Evolutionary conservation across 2,888 invertebrate species (phyloP).

Genomic region (Apodemia arnacis): DNA sequence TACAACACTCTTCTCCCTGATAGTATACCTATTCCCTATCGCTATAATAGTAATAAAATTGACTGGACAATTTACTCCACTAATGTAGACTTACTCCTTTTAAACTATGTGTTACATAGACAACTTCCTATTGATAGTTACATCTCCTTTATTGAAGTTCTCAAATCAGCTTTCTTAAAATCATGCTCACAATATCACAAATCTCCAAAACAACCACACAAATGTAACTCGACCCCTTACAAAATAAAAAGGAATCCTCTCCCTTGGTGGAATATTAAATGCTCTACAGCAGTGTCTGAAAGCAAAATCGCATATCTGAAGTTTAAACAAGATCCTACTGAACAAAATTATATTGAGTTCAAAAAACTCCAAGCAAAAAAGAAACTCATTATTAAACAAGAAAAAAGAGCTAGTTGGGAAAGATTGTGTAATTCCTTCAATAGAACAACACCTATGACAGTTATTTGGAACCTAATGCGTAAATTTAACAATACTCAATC

Average conservation of each 20-base stretch:
- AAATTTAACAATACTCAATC: constrained; percentile 8
- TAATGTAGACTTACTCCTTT: not conserved
- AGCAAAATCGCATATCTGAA: not conserved
- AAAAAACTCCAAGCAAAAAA: constrained; percentile 17
- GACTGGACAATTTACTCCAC: not conserved
- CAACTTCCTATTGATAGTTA: not conserved
- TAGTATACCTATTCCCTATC: not conserved
- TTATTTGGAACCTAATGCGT: constrained; percentile 11
- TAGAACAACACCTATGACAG: constrained; percentile 23
- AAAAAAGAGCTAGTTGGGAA: constrained; percentile 13
- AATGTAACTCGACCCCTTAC: not conserved
- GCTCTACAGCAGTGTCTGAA: constrained; percentile 2
- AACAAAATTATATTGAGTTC: constrained; percentile 5
- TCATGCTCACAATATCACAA: not conserved
- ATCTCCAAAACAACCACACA: not conserved
- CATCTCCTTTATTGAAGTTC: not conserved
- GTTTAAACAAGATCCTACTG: constrained; percentile 1
- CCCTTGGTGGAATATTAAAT: constrained; percentile 20
- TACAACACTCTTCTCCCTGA: not conserved
- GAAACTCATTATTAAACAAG: constrained; percentile 8
- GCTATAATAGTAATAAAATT: constrained; percentile 9
- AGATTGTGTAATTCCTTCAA: constrained; percentile 8
- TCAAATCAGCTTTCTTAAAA: constrained; percentile 6
- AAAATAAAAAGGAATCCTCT: constrained; percentile 11
- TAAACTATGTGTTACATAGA: constrained; percentile 6